Conservation (phyloP, 2,888 invertebrate species). For the Colletes collaris region DNA sequence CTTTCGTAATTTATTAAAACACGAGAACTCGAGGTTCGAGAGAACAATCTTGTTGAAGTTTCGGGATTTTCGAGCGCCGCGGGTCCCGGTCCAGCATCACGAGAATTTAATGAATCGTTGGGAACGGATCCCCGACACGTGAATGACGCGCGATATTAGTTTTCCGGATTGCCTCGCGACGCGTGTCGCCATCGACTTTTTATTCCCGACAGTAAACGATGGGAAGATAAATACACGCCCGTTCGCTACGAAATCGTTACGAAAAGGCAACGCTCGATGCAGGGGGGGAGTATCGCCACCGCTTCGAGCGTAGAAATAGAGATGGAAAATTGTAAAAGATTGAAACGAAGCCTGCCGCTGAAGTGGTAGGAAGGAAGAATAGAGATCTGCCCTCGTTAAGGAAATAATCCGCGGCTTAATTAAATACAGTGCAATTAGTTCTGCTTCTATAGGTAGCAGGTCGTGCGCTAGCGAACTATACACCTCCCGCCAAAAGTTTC, state of each 20-base stretch:
- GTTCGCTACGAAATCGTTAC: neutral
- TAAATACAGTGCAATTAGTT: conserved; percentile 77
- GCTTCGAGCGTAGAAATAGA: conserved; percentile 1
- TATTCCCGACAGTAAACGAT: conserved; percentile 5
- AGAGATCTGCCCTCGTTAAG: conserved; percentile 71
- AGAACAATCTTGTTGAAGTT: too few relatives aligned
- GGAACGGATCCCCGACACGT: conserved; percentile 20
- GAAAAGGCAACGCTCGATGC: too few relatives aligned
- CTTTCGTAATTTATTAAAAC: too few relatives aligned
- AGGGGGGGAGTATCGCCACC: neutral
- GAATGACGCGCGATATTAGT: conserved; percentile 37
- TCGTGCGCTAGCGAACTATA: conserved; percentile 2
- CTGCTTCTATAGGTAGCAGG: conserved; percentile 47
- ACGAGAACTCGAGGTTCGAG: neutral
- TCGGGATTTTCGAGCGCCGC: too few relatives aligned
- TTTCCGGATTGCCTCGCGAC: conserved; percentile 24
- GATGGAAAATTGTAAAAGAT: conserved; percentile 61
- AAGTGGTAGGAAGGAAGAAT: conserved; percentile 68
- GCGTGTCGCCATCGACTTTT: neutral
- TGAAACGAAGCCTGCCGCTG: conserved; percentile 54
- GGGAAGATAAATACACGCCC: neutral
- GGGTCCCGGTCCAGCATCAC: neutral
- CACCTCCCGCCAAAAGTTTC: too few relatives aligned
- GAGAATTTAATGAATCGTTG: conserved; percentile 29
- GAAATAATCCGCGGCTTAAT: conserved; percentile 76